Base-by-base conservation (phyloP, 2,797 vertebrate species). In the Lacerta viridis region DNA sequence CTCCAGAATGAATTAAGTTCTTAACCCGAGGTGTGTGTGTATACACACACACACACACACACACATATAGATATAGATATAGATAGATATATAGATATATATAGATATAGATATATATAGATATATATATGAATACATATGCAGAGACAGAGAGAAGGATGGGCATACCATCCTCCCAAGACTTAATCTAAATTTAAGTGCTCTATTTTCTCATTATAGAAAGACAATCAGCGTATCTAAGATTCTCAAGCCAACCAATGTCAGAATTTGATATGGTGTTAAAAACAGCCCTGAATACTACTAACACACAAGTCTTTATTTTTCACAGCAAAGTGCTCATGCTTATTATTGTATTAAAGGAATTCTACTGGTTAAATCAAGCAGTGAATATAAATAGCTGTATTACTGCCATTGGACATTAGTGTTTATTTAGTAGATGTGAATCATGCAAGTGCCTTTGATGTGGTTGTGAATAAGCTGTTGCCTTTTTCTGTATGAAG, bases 261-360 rank as follows among this genome's bases (percentile, higher is more conserved):
- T 96, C 90, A 93, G 94, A 94, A 93, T 96, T 95, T 97, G 94
- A 96, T 96, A 97, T 94, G 95, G 94, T 95, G 89, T 96, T 97
- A 97, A 96, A 95, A 97, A 96, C 93, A 94, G 91, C 94, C 93
- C 94, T 95, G 95, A 96, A 93, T 95, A 94, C 95, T 93, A 95
- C 95, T 95, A 96, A 92, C 94, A 90, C 93, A 93, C 90, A 90
- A 92, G 94, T 94, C 87, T 95, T 94, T 94, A 91, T 94, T 94
- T 94, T 95, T 80, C 87, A 84, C 93, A 94, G 95, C 95, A 95
- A 97, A 97, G 94, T 96, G 94, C 93, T 96, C 96, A 92, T 97
- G 96, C 96, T 97, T 97, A 97, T 97, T 97, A 97, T 97, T 96
- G 97, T 97, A 97, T 97, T 97, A 97, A 96, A 97, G 96, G 95